Conservation (phyloP, 1,140 invertebrate species). For the Procambarus virginalis region DNA sequence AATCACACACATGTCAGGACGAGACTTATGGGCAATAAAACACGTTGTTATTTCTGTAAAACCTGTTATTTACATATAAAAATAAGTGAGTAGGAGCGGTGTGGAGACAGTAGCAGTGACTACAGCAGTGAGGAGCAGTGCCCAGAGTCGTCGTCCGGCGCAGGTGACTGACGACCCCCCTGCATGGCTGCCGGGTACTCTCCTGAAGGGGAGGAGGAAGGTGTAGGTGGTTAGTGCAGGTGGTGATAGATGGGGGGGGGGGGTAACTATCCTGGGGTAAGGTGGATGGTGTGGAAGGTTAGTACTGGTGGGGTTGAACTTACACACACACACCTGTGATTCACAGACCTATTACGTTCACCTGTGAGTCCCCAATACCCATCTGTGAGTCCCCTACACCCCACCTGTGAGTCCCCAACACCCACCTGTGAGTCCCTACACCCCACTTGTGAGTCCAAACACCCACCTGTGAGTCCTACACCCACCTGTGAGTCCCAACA, state of each 20-base stretch:
- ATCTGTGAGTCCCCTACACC: background rate
- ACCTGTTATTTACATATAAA: conserved; percentile 70
- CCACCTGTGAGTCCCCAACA: background rate
- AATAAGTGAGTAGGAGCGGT: conserved; percentile 65
- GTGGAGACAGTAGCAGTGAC: conserved; percentile 39
- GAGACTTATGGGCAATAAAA: background rate
- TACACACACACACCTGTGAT: too few species aligned
- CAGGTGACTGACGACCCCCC: conserved; percentile 68
- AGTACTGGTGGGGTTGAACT: background rate
- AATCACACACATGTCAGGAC: too few species aligned
- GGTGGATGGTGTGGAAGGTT: background rate
- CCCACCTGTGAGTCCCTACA: background rate
- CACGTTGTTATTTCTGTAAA: conserved; percentile 26
- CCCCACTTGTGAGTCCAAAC: background rate
- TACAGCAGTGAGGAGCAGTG: conserved; percentile 35
- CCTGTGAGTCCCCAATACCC: background rate
- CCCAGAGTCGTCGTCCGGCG: conserved; percentile 49
- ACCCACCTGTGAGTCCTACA: background rate
- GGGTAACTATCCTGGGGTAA: background rate
- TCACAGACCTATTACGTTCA: too few species aligned
- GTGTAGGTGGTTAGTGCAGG: background rate
- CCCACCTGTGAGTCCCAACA: too few species aligned
- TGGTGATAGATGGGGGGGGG: background rate
- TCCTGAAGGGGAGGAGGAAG: conserved; percentile 29
- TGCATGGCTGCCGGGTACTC: conserved; percentile 70